Conservation (phyloP, 2,113 vertebrate species). For the Vidua chalybeata region DNA sequence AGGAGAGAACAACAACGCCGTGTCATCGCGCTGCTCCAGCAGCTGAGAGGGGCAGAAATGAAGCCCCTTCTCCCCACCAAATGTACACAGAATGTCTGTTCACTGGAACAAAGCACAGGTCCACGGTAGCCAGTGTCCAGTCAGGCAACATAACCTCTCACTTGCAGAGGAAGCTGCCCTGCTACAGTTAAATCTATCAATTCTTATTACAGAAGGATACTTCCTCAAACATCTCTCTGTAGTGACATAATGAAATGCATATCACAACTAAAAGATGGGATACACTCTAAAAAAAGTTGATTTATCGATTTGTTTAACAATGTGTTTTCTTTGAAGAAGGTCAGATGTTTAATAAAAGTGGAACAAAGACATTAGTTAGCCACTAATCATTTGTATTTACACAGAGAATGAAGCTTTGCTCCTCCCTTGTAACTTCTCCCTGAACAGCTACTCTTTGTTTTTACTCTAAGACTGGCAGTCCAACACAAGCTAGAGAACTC, state of each 20-base stretch:
- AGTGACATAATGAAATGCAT: accelerated
- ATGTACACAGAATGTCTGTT: neutral
- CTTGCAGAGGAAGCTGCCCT: neutral
- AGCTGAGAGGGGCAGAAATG: neutral
- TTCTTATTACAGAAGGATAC: neutral
- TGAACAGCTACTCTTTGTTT: neutral
- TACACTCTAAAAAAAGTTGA: neutral
- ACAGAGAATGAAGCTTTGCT: neutral
- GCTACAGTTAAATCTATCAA: neutral
- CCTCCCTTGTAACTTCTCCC: neutral
- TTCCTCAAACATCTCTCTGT: neutral
- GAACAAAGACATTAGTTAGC: neutral
- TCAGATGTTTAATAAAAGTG: neutral
- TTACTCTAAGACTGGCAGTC: neutral
- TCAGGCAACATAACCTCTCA: neutral
- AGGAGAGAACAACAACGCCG: neutral
- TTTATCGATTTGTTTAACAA: neutral
- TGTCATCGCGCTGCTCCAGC: neutral
- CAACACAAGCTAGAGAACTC: neutral
- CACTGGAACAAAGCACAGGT: neutral
- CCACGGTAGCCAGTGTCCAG: neutral
- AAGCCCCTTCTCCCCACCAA: neutral
- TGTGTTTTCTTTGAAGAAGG: neutral
- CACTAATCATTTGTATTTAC: neutral
- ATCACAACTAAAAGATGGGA: neutral